Evolutionary conservation across 2,113 vertebrate genomes (phyloP).

Genomic region (Numenius arquata): DNA sequence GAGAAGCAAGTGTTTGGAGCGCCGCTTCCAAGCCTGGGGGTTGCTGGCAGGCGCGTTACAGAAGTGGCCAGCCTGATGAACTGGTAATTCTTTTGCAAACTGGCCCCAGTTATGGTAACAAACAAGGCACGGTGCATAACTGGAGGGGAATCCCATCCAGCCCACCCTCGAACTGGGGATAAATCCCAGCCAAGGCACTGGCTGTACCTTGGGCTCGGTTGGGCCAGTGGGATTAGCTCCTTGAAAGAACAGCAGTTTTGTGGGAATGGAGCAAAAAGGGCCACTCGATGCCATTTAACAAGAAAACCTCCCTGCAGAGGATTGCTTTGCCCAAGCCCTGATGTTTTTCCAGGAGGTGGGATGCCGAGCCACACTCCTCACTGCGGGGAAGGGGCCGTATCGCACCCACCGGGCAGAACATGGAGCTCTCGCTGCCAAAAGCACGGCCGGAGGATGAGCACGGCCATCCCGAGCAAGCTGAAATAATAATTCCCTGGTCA

Average conservation of each 20-base stretch:
- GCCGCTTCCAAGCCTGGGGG: neutral
- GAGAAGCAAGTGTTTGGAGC: neutral
- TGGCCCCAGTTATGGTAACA: neutral
- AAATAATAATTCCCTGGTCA: neutral
- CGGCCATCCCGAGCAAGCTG: neutral
- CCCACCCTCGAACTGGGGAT: fast-evolving
- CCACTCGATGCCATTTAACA: neutral
- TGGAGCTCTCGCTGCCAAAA: neutral
- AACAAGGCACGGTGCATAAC: neutral
- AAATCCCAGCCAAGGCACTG: neutral
- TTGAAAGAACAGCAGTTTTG: neutral
- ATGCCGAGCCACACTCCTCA: neutral
- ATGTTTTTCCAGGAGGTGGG: neutral
- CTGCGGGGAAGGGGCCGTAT: neutral
- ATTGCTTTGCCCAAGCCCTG: neutral
- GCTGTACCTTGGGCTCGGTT: fast-evolving
- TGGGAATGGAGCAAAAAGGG: fast-evolving
- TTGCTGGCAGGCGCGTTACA: neutral
- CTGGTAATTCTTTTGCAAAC: neutral
- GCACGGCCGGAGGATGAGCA: neutral
- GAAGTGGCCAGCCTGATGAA: neutral
- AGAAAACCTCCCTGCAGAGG: neutral
- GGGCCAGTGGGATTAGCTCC: neutral
- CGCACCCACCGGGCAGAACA: neutral
- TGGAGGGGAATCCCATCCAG: neutral